phyloP scores from a whole-genome alignment of 2,113 vertebrate genomes.

The Equus quagga region DNA sequence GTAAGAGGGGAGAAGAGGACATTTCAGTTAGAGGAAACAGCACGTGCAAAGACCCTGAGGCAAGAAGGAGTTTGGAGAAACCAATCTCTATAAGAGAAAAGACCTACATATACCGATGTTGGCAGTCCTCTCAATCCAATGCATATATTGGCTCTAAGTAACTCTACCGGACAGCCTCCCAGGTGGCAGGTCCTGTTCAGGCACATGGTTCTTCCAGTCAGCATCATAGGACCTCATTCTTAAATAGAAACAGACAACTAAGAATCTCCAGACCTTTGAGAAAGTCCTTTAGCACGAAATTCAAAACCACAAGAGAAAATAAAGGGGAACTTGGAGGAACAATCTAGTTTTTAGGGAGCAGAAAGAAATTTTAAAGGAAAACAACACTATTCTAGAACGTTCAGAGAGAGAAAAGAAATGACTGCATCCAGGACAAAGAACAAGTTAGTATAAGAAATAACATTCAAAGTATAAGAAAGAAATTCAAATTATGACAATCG shows the following conservation, averaged over 20 bases:
- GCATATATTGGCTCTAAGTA: background rate
- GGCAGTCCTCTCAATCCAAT: background rate
- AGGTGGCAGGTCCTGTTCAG: background rate
- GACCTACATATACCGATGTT: background rate
- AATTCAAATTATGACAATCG: background rate
- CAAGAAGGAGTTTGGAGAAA: background rate
- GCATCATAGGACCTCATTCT: background rate
- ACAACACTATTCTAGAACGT: background rate
- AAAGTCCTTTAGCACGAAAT: background rate
- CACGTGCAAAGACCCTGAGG: background rate
- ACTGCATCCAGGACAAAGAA: background rate
- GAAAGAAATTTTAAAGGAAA: background rate
- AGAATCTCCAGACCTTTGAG: background rate
- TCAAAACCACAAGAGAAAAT: background rate
- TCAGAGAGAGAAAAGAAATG: background rate
- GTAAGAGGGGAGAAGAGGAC: background rate
- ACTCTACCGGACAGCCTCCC: background rate
- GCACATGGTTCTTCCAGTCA: background rate
- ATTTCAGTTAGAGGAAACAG: background rate
- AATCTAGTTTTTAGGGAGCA: background rate
- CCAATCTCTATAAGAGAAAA: background rate
- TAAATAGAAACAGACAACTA: background rate
- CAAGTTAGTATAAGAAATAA: background rate
- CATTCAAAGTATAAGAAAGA: background rate
- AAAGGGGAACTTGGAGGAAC: background rate